Base-by-base conservation (phyloP, 2,797 vertebrate species). In the Alfaro cultratus region DNA sequence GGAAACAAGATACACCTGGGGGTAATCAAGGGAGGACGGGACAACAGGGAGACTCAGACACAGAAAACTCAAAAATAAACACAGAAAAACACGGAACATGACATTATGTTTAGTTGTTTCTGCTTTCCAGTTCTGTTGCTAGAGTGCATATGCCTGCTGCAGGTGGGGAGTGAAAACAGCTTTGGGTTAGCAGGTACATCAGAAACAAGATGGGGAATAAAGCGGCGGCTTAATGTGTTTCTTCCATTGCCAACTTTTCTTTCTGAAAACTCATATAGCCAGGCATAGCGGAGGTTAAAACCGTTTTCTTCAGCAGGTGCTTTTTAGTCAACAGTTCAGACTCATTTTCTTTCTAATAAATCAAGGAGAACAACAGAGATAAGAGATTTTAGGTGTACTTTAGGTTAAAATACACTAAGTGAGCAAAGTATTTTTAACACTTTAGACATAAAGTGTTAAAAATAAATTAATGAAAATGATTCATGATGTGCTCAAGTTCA, bases 161-260 rank as follows among this genome's bases (percentile, higher is more conserved):
- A 67, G 62, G 34, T 18, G 21, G 16, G 34, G 34, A 1, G 62
- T 62, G 18, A 67, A 67, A 67, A 29, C 13, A 67, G 62, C 3
- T 67, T 31, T 67, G 62, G 31, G 62, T 64, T 64, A 36, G 62
- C 34, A 67, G 62, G 31, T 67, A 67, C 62, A 67, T 67, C 62
- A 67, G 31, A 67, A 39, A 39, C 62, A 67, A 4, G 62, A 39
- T 67, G 13, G 12, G 34, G 9, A 36, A 36, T 36, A 21, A 67
- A 23, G 3, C 16, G 4, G 62, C 8, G 1, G 16, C 64, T 23
- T 41, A 18, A 39, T 26, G 18, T 0, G 7, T 21, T 39, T 39
- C 31, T 67, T 6, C 10, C 34, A 43, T 26, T 41, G 64, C 39
- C 21, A 41, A n/a, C 8, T 10, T 67, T 67, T 67, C 36, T 11